Evolutionary conservation across 2,113 vertebrate genomes (phyloP).

Genomic region (Clarias batrachus): DNA sequence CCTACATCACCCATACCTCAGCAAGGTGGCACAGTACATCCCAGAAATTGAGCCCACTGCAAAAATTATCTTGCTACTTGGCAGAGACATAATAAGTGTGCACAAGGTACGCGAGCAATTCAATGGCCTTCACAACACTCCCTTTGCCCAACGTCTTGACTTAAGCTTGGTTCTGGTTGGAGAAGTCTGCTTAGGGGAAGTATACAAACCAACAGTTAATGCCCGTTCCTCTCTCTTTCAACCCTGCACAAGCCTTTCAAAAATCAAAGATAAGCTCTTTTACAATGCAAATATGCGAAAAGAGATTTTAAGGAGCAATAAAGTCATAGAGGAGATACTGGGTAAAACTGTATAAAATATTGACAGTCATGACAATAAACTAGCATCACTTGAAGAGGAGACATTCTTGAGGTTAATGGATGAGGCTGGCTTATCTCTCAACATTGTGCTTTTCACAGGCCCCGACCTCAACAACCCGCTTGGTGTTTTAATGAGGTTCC

Average conservation of each 20-base stretch:
- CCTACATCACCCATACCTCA: background rate
- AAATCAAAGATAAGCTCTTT: background rate
- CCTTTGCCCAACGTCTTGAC: background rate
- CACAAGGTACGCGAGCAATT: background rate
- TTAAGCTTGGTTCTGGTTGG: conserved; percentile 25
- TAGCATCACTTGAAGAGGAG: background rate
- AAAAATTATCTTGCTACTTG: conserved; percentile 11
- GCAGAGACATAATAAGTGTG: background rate
- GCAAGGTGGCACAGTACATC: background rate
- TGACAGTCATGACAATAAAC: conserved; percentile 16
- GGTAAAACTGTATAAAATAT: background rate
- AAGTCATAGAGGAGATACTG: background rate
- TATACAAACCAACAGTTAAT: conserved; percentile 31
- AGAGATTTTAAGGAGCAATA: no score
- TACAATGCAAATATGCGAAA: no score
- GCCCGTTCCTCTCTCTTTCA: background rate
- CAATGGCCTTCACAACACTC: background rate
- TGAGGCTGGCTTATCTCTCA: background rate
- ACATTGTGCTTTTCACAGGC: conserved; percentile 20
- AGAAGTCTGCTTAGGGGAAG: conserved; percentile 28
- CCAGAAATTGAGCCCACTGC: conserved; percentile 18
- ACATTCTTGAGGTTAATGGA: conserved; percentile 27
- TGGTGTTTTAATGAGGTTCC: conserved; percentile 4
- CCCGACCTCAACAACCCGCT: background rate
- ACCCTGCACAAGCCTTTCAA: background rate